Evolutionary conservation across 2,888 invertebrate genomes (phyloP), one percentile per base, ranked within the genome.

Genomic region (Drosophila diplacantha): DNA sequence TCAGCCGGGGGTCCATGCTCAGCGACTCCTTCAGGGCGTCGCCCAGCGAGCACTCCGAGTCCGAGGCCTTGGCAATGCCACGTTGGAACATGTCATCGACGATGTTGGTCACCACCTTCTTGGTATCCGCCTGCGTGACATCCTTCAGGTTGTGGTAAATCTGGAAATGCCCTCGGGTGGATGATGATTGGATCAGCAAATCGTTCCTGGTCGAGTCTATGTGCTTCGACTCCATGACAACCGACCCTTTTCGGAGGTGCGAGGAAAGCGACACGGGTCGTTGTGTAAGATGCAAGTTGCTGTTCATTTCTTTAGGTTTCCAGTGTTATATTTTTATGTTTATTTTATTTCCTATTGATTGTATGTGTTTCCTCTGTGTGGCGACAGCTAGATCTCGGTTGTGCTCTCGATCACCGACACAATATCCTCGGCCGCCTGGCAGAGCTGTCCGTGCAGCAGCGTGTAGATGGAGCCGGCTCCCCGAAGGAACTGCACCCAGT

Each of bases 371-470:
- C 2, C 20, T 31, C 4, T 29, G n/a, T 20, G 39, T 2, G 22
- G 9, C 4, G 22, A 32, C 14, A 39, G 46, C 56, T 74, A 76
- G 7, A 57, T 61, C 34, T 58, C 37, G 43, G 57, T 52, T 5
- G 78, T 74, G 46, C 84, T 75, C 38, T 86, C 85, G 32, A 86
- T 85, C 12, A 84, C 72, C 6, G 84, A 83, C 1, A 77, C 85
- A 53, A 85, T 75, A 29, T 84, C 79, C 55, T 86, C 86, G 5
- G 62, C 55, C 16, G 80, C 59, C 41, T 75, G 69, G n/a, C 85
- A 80, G 14, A 85, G 29, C 5, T 75, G 58, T 7, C 71, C 55
- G 20, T 86, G 83, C 1, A 84, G 81, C 12, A 74, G 74, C 14
- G 83, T 56, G 38, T 84, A 84, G 1, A 83, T 55, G n/a, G 75